Conservation (phyloP, 2,888 invertebrate species). For the Ichneumoninae sp. region DNA sequence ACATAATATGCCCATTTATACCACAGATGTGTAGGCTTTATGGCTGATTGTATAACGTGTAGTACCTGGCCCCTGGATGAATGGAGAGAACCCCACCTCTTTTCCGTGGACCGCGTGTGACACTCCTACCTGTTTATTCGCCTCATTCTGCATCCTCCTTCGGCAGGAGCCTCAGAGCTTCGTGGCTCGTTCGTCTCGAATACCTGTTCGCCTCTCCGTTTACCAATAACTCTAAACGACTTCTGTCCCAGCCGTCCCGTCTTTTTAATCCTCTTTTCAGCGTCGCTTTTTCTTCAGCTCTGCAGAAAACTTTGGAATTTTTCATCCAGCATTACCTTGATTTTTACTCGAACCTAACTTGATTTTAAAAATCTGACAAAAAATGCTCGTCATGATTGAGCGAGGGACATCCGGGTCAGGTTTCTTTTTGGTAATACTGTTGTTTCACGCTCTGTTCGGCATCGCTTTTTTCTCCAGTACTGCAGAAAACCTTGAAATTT, state of each 20-base stretch:
- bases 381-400: too few relatives aligned
- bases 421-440: neutral
- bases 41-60: conserved; percentile 67
- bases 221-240: neutral
- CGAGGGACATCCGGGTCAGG: too few relatives aligned
- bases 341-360: too few relatives aligned
- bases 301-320: neutral
- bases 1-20: conserved; percentile 78
- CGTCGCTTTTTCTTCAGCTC: neutral
- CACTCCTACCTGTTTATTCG: conserved; percentile 60
- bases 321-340: neutral
- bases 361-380: too few relatives aligned
- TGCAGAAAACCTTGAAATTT: neutral
- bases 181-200: neutral
- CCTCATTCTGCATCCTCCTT: conserved; percentile 37
- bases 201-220: conserved; percentile 4
- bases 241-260: neutral
- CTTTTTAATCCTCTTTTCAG: neutral
- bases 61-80: conserved; percentile 71
- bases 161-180: neutral
- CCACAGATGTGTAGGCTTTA: conserved; percentile 73
- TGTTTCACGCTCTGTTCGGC: neutral
- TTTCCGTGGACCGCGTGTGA: conserved; percentile 57
- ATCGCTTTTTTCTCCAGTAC: neutral
- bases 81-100: conserved; percentile 62